Evolutionary conservation across 2,888 invertebrate species (phyloP), one percentile per base, ranked within the genome.

Genomic region (Patella caerulea): DNA sequence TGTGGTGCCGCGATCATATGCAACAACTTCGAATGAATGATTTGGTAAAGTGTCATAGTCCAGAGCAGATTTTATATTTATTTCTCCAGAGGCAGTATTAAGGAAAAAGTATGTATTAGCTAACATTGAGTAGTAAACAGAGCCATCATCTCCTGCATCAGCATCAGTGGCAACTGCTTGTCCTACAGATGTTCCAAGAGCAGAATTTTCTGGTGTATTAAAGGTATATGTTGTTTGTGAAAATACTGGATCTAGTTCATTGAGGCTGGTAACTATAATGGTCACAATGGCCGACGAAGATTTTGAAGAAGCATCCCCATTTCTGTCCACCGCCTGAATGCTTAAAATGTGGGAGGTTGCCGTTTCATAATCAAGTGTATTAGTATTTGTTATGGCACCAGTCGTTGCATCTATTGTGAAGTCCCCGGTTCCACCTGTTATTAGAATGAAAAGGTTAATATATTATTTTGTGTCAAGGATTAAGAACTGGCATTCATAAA

Each of bases 311-410:
- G 83, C 82, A 1, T 83, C 84, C 9, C 85, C 85, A 75, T 85
- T 86, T 11, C 86, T 86, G 71, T 87, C 88, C 1, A 76, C 78
- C 3, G 85, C 87, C 19, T 70, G 78, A 77, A 86, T 79, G 17
- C 76, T 81, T 45, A 90, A 77, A 3, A 76, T 74, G 78, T 88
- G 86, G 17, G 72, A 74, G 34, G 78, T 79, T 0, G 78, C 79
- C 11, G 83, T 83, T 82, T 90, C 89, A 72, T 86, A 86, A 76
- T 89, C 87, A 59, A 90, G 80, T 0, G 54, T 52, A 19, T 75
- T 79, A 17, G 82, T 75, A 14, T 82, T n/a, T 2, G 77, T 79
- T 15, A 86, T 56, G 11, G 78, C 78, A 1, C 87, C 87, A 14
- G 82, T 24, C 34, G 81, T 81, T 3, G 81, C 80, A 17, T 86